These are phyloP conservation scores for Apoderus coryli DNA, from an alignment of 2,888 invertebrate genomes.

Conservation along the genomic window DNA sequence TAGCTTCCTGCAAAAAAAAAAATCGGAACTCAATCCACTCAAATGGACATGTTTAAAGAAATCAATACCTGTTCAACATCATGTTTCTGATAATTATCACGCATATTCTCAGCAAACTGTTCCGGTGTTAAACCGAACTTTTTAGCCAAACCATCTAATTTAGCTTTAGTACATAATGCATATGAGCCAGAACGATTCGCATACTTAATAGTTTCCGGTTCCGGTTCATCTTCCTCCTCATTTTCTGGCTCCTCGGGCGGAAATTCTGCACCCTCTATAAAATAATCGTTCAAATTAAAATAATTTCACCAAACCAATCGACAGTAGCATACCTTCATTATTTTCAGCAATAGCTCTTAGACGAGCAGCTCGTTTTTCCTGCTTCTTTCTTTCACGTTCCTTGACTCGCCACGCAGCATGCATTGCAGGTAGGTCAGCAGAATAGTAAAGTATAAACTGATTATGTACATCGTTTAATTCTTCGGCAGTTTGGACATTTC, in stretches of 20 bases:
- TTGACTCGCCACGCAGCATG: conserved; percentile 56
- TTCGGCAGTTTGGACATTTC: conserved; percentile 68
- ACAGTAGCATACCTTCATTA: conserved; percentile 51
- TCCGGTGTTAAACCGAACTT: conserved; percentile 62
- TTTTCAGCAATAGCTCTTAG: conserved; percentile 39
- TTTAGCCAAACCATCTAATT: conserved; percentile 43
- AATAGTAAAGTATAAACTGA: conserved; percentile 88
- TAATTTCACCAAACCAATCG: no score
- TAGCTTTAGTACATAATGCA: conserved; percentile 71
- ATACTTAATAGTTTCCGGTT: conserved; percentile 59
- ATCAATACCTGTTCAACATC: conserved; percentile 95
- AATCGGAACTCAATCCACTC: no score
- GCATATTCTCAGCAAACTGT: conserved; percentile 90
- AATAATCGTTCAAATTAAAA: no score
- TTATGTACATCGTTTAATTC: conserved; percentile 87
- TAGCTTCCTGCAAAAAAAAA: no score
- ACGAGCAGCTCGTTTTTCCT: conserved; percentile 35
- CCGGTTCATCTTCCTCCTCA: conserved; percentile 40
- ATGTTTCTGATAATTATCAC: conserved; percentile 88
- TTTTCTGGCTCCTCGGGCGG: conserved; percentile 42
- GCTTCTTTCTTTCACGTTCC: conserved; percentile 44
- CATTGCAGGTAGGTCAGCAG: conserved; percentile 70
- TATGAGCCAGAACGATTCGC: conserved; percentile 82
- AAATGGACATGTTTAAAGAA: no score
- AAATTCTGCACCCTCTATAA: conserved; percentile 45